phyloP scores from a whole-genome alignment of 2,888 invertebrate genomes.

The Entomobrya proxima region DNA sequence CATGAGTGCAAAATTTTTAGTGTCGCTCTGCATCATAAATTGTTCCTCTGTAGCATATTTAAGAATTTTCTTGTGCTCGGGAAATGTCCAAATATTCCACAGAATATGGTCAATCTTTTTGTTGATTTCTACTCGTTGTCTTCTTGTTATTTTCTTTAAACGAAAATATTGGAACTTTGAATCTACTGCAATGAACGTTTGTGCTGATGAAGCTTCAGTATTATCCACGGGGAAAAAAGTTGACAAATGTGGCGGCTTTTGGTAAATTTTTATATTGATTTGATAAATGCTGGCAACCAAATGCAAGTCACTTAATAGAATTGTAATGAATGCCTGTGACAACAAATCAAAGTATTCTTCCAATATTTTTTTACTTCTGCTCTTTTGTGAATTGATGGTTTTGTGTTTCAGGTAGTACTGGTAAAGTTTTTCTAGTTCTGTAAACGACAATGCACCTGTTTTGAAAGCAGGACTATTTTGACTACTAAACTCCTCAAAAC shows the following conservation, averaged over 20 bases:
- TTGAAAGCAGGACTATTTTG: no score
- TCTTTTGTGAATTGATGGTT: not conserved
- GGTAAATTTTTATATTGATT: conserved; percentile 67
- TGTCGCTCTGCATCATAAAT: no score
- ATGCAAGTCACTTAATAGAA: conserved; percentile 66
- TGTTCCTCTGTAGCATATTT: no score
- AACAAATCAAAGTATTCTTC: conserved; percentile 65
- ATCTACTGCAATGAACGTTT: not conserved
- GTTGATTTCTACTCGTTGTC: not conserved
- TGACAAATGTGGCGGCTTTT: not conserved
- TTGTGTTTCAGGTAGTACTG: no score
- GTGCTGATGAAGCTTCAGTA: not conserved
- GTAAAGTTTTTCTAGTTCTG: no score
- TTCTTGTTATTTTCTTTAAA: not conserved
- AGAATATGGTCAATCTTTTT: not conserved
- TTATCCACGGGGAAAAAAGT: not conserved
- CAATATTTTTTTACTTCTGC: conserved; percentile 31
- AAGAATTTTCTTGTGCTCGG: no score
- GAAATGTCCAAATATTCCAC: no score
- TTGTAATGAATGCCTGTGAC: conserved; percentile 53
- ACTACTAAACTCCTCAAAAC: no score
- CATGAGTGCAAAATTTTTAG: no score
- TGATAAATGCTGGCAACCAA: conserved; percentile 68
- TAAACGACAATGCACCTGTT: no score
- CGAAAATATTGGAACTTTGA: not conserved